Base-by-base conservation (phyloP, 2,113 vertebrate species). In the Tenrec ecaudatus region DNA sequence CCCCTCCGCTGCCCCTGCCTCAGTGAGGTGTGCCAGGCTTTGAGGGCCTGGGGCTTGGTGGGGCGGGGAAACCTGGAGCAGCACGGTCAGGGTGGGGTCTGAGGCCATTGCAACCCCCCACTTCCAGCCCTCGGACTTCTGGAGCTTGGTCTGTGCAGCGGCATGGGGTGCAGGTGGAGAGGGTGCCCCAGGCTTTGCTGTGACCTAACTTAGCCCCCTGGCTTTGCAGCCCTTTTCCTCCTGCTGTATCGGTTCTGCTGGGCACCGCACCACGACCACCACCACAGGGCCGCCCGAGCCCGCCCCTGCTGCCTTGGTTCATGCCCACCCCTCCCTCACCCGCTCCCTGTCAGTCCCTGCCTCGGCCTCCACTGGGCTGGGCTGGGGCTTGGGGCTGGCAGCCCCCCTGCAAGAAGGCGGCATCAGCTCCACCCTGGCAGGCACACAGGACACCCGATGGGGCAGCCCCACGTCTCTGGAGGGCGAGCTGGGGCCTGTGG, bases 191-290 rank as follows among this genome's bases (percentile, higher is more conserved):
- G 58, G 75, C 79, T 60, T 27, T n/a, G 53, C 90, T 11, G 40
- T 27, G 36, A 81, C 47, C 93, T 77, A 29, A 64, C 10, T 12
- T 0, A 69, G 6, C 1, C 0, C 2, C 62, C 64, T n/a, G 84
- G 53, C 19, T 88, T 92, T 16, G 0, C 95, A 99, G 99, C 98
- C 99, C 89, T 99, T 99, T 97, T 99, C 99, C 15, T 99, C 99
- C 94, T 99, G 99, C 98, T 99, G 99, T 96, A 99, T 99, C 0
- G 99, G 99, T 80, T 99, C 99, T 0, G 99, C 99, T 0, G 99
- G 99, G 43, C 98, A 99, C 97, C 99, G 99, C 33, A 99, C 99
- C 31, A 99, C 99, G 29, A 99, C 98, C 47, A 98, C 98, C 15
- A 97, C 95, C 80, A 82, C 96, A 0, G 98, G 97, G 97, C 98